phyloP scores from a whole-genome alignment of 2,888 invertebrate species.

The Euplagia quadripunctaria region DNA sequence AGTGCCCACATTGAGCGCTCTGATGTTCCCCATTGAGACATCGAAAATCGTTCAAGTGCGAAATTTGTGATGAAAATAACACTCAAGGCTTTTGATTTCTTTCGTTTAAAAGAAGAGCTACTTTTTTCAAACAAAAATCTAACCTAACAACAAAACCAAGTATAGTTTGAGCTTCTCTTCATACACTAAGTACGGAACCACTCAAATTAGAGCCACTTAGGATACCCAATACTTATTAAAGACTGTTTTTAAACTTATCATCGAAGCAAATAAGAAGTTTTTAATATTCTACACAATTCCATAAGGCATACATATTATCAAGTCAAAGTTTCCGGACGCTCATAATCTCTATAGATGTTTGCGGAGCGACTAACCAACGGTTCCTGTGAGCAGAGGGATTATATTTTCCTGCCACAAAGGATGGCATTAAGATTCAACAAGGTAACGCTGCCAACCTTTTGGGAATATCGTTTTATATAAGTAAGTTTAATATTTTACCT shows the following conservation, averaged over 20 bases:
- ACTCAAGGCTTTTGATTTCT: neutral
- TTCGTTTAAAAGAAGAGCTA: neutral
- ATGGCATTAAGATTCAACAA: neutral
- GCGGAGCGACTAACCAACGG: neutral
- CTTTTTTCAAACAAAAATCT: neutral
- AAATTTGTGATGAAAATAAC: neutral
- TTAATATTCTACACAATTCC: neutral
- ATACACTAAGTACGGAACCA: no score
- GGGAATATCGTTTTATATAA: neutral
- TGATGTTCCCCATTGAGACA: conserved; percentile 24
- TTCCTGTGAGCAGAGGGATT: neutral
- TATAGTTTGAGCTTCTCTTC: neutral
- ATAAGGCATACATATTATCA: neutral
- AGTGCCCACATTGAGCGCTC: conserved; percentile 20
- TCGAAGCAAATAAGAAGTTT: no score
- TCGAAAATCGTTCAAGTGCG: conserved; percentile 26
- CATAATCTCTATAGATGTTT: no score
- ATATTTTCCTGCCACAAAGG: neutral
- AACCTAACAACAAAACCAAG: neutral
- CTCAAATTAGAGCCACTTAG: neutral
- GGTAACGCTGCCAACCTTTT: neutral
- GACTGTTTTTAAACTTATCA: neutral
- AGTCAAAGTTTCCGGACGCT: neutral
- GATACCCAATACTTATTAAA: no score
- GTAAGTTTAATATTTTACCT: neutral